Conservation (phyloP, 2,797 vertebrate species). For the Gambelia wislizenii region DNA sequence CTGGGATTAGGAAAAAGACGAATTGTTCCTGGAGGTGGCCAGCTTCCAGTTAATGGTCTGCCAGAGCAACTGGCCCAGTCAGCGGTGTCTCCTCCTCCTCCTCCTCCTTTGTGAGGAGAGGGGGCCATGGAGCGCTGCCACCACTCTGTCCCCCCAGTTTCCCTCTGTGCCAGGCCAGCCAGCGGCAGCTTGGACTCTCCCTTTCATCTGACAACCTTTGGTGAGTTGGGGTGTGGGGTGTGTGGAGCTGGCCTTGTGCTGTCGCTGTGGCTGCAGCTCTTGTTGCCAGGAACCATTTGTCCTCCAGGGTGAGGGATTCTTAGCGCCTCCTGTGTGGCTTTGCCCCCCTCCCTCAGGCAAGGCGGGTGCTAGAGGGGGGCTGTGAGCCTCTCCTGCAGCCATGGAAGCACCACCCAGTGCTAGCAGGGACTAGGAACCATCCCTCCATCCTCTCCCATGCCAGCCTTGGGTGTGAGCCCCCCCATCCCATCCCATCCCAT, state of each 20-base stretch:
- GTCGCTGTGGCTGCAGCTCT: neutral
- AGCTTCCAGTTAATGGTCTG: too few species aligned
- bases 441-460: too few species aligned
- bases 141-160: constrained; percentile 56
- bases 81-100: neutral
- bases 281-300: neutral
- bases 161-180: constrained; percentile 61
- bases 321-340: too few species aligned
- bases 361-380: too few species aligned
- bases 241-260: accelerated
- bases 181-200: constrained; percentile 42
- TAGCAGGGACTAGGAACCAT: too few species aligned
- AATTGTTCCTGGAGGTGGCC: neutral
- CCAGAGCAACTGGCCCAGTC: too few species aligned
- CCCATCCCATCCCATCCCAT: too few species aligned
- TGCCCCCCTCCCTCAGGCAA: too few species aligned
- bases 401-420: too few species aligned
- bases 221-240: constrained; percentile 66
- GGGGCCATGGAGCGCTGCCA: constrained; percentile 68
- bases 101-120: constrained; percentile 24
- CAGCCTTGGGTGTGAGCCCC: too few species aligned
- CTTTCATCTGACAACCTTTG: constrained; percentile 76
- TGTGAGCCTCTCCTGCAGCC: too few species aligned
- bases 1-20: neutral
- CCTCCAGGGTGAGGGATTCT: too few species aligned